Base-by-base conservation (phyloP, 2,113 vertebrate species). In the Loxodonta africana region DNA sequence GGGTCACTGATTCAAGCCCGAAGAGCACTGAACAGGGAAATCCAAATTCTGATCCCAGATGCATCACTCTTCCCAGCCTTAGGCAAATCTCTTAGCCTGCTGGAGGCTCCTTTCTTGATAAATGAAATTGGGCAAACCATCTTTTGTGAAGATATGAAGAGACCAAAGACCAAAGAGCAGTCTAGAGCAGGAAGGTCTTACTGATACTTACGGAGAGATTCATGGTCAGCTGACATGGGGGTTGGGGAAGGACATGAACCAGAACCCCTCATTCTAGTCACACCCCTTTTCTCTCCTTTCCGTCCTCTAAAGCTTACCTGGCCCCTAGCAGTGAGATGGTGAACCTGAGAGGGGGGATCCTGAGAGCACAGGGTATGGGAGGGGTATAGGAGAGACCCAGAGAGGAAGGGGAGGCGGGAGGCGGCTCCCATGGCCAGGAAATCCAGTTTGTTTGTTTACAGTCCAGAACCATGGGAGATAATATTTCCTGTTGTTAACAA, bases 401-500 rank as follows among this genome's bases (percentile, higher is more conserved):
- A 81, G 65, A 76, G 88, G 87, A 77, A 0, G 6, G 57, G 81
- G 73, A 63, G 83, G n/a, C 57, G 6, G 83, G 67, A 82, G 6
- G 1, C 10, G 46, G 51, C 48, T 7, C 28, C 26, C 62, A 30
- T 92, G 97, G 77, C 95, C 95, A 67, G 60, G 83, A 97, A 60
- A 86, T 62, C 94, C 57, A 69, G 44, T 95, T 97, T 96, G 26
- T 97, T 97, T 98, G 65, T 88, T 93, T 85, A 88, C 90, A 62
- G 82, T 97, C 92, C 53, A 88, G 80, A 71, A 86, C 90, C 33
- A 67, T 57, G 60, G 91, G 88, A 96, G 91, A 86, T 83, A 33
- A 51, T 94, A 17, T 17, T 87, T 97, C 92, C 95, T 69, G 73
- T 92, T 97, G 92, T 97, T 98, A 98, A 97, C 97, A 97, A 96